Evolutionary conservation across 1,140 invertebrate genomes (phyloP).

Genomic region (Drosophila neocordata): DNA sequence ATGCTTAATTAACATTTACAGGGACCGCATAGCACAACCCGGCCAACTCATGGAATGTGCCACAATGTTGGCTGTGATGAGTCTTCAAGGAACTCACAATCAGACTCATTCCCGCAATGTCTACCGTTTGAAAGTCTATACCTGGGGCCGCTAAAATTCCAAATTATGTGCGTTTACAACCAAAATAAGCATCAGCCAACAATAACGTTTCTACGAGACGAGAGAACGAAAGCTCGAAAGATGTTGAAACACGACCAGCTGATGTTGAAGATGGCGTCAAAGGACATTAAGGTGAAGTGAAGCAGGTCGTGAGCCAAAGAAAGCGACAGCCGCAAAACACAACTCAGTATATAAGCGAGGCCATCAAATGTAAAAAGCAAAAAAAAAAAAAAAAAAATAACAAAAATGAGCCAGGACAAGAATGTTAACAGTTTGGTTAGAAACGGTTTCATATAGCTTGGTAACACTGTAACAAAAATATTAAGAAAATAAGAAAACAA

Average conservation of each 20-base stretch:
- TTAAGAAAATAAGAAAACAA: too few relatives aligned
- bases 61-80: too few relatives aligned
- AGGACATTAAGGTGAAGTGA: constrained; percentile 41
- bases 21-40: constrained; percentile 35
- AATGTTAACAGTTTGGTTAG: background rate
- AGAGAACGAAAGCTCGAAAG: background rate
- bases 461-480: constrained; percentile 12
- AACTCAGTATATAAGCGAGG: constrained; percentile 17
- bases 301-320: constrained; percentile 11
- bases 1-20: constrained; percentile 78
- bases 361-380: constrained; percentile 39
- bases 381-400: constrained; percentile 21
- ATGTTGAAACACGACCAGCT: constrained; percentile 15
- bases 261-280: constrained; percentile 25
- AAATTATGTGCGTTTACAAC: constrained; percentile 64
- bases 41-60: constrained; percentile 11
- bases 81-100: too few relatives aligned
- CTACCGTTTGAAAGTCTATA: background rate
- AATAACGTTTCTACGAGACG: constrained; percentile 4
- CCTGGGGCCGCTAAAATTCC: constrained; percentile 44
- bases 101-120: too few relatives aligned
- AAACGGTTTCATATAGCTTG: background rate
- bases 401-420: background rate
- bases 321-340: constrained; percentile 43
- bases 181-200: constrained; percentile 24